Conservation (phyloP, 1,140 invertebrate genomes). For the Trypoxylus dichotomus region DNA sequence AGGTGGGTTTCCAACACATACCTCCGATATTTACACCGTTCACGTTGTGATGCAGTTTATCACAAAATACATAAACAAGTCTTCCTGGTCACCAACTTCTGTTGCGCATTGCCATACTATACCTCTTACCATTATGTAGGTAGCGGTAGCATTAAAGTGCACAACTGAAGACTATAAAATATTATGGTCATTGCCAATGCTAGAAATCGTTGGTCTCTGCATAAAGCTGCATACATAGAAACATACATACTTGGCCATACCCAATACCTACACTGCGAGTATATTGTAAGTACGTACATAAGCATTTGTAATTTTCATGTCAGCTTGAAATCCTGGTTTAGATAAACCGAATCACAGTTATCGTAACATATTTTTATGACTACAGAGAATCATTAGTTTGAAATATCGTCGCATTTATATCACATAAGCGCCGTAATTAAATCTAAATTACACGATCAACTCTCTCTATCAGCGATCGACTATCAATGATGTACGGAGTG, state of each 20-base stretch:
- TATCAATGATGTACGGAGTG: not conserved
- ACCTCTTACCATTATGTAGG: not conserved
- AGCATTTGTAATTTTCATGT: conserved; percentile 9
- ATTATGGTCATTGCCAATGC: not conserved
- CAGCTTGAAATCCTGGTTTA: not conserved
- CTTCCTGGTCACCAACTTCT: no score
- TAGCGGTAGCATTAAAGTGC: not conserved
- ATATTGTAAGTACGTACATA: not conserved
- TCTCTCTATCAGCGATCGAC: not conserved
- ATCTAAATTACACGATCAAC: not conserved
- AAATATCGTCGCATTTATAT: conserved; percentile 18
- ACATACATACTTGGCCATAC: not conserved
- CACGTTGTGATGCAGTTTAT: no score
- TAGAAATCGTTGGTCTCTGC: not conserved
- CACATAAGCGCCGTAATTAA: conserved; percentile 21
- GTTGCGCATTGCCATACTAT: no score
- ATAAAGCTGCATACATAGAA: not conserved
- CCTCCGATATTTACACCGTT: no score
- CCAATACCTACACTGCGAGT: not conserved
- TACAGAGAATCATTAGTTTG: conserved; percentile 9
- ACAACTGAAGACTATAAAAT: not conserved
- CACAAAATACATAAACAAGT: no score
- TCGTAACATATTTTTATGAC: conserved; percentile 21
- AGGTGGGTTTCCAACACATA: no score
- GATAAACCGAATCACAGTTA: conserved; percentile 7